These are phyloP conservation scores for Diarsia rubi DNA, from an alignment of 2,888 invertebrate genomes.

Conservation along the genomic window DNA sequence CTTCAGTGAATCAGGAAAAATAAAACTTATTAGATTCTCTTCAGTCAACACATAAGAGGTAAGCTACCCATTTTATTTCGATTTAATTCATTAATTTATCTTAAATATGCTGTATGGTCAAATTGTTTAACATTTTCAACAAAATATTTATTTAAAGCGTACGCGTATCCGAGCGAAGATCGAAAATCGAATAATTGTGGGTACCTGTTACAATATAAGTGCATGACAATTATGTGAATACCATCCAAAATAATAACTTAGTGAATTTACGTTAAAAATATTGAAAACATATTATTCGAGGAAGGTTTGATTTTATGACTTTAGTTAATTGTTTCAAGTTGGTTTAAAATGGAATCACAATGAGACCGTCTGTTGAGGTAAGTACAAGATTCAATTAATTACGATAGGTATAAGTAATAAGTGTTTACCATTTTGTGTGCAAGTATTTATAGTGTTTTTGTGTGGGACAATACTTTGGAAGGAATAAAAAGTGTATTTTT, in stretches of 20 bases:
- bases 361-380: slow-evolving; percentile 62
- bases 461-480: neutral
- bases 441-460: neutral
- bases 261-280: neutral
- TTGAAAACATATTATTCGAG: slow-evolving; percentile 7
- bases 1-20: neutral
- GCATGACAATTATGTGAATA: neutral
- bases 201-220: slow-evolving; percentile 4
- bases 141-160: neutral
- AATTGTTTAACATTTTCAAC: neutral
- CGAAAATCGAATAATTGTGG: slow-evolving; percentile 22
- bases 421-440: neutral
- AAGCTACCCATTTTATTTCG: neutral
- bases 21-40: neutral
- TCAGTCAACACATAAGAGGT: too few relatives aligned
- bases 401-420: neutral
- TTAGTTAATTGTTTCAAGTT: neutral
- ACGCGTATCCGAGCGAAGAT: slow-evolving; percentile 34
- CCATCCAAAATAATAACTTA: neutral
- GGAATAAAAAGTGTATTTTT: neutral
- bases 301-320: neutral
- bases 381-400: slow-evolving; percentile 30
- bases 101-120: neutral
- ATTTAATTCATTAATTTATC: neutral
- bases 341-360: slow-evolving; percentile 47